Evolutionary conservation across 2,888 invertebrate genomes (phyloP).

Genomic region (Agonum fuliginosum): DNA sequence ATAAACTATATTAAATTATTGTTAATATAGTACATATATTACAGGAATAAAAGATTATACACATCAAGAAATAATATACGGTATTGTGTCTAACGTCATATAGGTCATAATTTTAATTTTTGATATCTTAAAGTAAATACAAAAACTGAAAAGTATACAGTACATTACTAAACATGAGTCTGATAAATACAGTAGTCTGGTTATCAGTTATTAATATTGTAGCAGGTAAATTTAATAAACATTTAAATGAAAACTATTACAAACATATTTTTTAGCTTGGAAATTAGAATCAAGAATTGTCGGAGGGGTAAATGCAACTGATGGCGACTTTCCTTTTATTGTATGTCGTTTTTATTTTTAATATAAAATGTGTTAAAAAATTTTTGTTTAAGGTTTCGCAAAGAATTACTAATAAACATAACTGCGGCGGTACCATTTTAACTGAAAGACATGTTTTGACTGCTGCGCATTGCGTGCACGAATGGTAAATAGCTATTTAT

Average conservation of each 20-base stretch:
- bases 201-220: not conserved
- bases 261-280: not conserved
- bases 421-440: not conserved
- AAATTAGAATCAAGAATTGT: not conserved
- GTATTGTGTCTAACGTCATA: not conserved
- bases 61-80: too few species aligned
- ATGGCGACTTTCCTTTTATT: not conserved
- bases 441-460: not conserved
- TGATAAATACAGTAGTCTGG: not conserved
- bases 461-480: not conserved
- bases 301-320: not conserved
- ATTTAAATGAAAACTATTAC: not conserved
- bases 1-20: too few species aligned
- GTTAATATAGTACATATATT: too few species aligned
- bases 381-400: not conserved
- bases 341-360: not conserved
- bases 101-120: not conserved
- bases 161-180: not conserved
- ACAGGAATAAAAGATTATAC: too few species aligned
- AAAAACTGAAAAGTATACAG: not conserved
- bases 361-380: not conserved
- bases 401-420: not conserved
- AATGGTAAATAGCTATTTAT: too few species aligned
- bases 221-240: not conserved
- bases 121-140: not conserved